These are phyloP conservation scores for Netta rufina DNA, from an alignment of 2,797 vertebrate species.

Conservation along the genomic window DNA sequence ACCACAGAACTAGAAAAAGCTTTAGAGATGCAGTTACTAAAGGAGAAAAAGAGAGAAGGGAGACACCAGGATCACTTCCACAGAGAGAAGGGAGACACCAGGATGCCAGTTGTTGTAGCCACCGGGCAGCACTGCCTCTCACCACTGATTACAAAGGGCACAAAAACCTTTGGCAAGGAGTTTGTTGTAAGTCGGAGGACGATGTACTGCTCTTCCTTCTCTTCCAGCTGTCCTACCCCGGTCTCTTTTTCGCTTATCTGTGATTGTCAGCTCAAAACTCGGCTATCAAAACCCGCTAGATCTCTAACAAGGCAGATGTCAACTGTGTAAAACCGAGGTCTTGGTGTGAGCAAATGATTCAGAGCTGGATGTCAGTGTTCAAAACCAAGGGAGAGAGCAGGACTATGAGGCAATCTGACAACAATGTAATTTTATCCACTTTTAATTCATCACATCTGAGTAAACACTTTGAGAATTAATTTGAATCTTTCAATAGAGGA, in stretches of 20 bases:
- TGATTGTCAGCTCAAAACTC: neutral
- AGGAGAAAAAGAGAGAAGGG: neutral
- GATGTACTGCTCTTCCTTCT: neutral
- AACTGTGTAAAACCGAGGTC: neutral
- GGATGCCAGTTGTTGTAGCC: neutral
- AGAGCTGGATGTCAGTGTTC: neutral
- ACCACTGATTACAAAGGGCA: neutral
- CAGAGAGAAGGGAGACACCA: neutral
- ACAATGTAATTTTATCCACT: slow-evolving; percentile 12
- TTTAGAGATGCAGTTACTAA: neutral
- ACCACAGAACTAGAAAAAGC: neutral
- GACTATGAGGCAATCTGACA: neutral
- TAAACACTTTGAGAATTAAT: slow-evolving; percentile 37
- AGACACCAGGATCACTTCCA: neutral
- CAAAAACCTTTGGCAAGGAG: neutral
- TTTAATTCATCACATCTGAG: slow-evolving; percentile 37
- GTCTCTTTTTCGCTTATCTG: neutral
- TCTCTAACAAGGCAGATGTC: neutral
- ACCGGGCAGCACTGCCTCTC: neutral
- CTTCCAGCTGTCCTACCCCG: neutral
- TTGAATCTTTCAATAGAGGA: slow-evolving; percentile 12
- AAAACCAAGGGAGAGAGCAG: neutral
- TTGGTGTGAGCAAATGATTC: neutral
- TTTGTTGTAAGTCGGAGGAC: neutral
- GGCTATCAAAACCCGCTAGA: neutral